phyloP scores from a whole-genome alignment of 2,888 invertebrate genomes.

The Frankliniella intonsa region DNA sequence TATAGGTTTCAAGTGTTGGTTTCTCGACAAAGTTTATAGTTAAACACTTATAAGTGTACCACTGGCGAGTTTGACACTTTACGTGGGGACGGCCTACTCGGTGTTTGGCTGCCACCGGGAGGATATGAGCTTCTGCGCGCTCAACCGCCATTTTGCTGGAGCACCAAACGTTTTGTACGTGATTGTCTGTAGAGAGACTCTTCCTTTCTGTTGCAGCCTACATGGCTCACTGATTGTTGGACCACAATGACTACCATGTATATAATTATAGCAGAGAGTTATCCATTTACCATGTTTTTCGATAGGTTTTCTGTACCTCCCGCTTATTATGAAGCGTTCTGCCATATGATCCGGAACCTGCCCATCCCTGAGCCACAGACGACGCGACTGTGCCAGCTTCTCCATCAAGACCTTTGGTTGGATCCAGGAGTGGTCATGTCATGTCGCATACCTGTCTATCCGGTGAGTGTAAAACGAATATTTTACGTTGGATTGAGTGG shows the following conservation, averaged over 20 bases:
- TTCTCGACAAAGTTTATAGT: too few relatives aligned
- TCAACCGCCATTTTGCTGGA: background rate
- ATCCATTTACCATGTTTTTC: background rate
- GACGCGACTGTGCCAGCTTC: background rate
- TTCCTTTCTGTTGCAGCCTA: background rate
- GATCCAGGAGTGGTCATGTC: background rate
- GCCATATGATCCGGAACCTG: background rate
- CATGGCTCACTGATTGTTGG: background rate
- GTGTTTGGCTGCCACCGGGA: background rate
- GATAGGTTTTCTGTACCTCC: background rate
- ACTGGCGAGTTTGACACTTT: too few relatives aligned
- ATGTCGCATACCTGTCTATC: background rate
- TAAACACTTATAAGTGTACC: too few relatives aligned
- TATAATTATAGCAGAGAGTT: background rate
- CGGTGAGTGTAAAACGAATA: too few relatives aligned
- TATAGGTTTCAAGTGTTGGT: too few relatives aligned
- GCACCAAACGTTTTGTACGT: background rate
- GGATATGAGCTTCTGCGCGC: background rate
- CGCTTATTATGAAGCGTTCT: background rate
- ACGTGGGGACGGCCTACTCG: background rate
- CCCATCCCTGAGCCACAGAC: background rate
- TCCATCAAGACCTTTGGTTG: background rate
- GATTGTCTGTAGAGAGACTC: background rate
- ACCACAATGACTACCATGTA: background rate
- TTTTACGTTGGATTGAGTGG: too few relatives aligned